Evolutionary conservation across 2,888 invertebrate species (phyloP).

Genomic region (Volucella bombylans): DNA sequence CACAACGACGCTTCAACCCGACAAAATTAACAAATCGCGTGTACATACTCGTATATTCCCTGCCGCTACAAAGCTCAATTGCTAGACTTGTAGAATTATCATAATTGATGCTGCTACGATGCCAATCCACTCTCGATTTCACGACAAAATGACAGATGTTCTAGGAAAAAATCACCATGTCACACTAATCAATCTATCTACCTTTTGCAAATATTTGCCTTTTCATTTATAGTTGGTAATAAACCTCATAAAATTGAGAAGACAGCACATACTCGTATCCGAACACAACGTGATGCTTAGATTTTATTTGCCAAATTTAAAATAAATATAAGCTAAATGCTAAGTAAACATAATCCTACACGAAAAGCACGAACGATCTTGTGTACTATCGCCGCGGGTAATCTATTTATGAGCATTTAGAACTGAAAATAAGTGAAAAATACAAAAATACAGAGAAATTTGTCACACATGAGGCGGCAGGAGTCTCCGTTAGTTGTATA

Average conservation of each 20-base stretch:
- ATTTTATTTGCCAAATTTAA: background rate
- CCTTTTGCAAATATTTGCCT: constrained; percentile 4
- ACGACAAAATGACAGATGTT: constrained; percentile 6
- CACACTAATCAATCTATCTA: background rate
- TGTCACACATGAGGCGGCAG: too few relatives aligned
- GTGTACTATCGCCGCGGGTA: background rate
- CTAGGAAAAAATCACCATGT: background rate
- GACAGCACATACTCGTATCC: background rate
- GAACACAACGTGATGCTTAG: constrained; percentile 16
- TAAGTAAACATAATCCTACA: constrained; percentile 18
- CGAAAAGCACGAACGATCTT: background rate
- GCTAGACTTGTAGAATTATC: background rate
- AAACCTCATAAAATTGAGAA: constrained; percentile 4
- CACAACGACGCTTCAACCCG: background rate
- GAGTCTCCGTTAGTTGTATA: too few relatives aligned
- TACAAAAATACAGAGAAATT: too few relatives aligned
- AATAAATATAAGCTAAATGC: constrained; percentile 42
- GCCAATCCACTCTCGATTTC: background rate
- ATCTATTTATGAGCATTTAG: constrained; percentile 18
- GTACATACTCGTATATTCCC: background rate
- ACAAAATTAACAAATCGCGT: background rate
- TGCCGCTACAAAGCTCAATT: background rate
- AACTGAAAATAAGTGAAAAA: too few relatives aligned
- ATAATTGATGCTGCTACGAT: background rate
- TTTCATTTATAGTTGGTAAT: background rate